Base-by-base conservation (phyloP, 2,113 vertebrate genomes). In the Nematolebias whitei region DNA sequence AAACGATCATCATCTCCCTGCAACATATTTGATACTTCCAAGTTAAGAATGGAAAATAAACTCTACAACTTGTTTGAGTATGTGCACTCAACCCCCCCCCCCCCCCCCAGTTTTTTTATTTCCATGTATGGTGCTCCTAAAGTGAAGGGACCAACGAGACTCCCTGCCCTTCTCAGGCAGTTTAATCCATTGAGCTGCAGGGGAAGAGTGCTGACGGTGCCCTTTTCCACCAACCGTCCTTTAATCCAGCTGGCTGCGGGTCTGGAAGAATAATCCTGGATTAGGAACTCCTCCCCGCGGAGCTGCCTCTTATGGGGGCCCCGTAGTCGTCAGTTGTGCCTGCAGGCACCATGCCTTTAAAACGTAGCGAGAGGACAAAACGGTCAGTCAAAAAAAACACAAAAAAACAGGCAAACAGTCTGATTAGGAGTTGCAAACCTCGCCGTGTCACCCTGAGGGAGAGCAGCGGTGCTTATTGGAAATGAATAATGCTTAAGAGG, bases 181-280 rank as follows among this genome's bases (percentile, higher is more conserved):
- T 79, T 56, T 91, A 89, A 91, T 90, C 87, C 87, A 80, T 84
- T 87, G 87, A 89, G 88, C 88, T 71, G 82, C 87, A 78, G 7
- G 32, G 62, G 77, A 83, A 84, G 70, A 87, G 82, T 85, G 88
- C 87, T 87, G 90, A 91, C 82, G 43, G 51, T 90, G 88, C 79
- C 85, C 82, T 84, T 90, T 91, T 87, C 81, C 75, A 75, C 69
- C 20, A 63, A 68, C 80, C 77, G 62, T 72, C 81, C 76, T 54
- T 80, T 88, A 90, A 90, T 90, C 89, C 81, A 81, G 71, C 74
- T 63, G 78, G 83, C 84, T 89, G 85, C 43, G 39, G 80, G 85
- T 65, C 86, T 84, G 82, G 82, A 82, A 58, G 73, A 85, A 86
- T 91, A 91, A 91, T 91, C 88, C 87, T 43, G 87, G 88, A 90